Percentiles rank a stretch among this genome's conserved stretches.
These are phyloP conservation scores for Ochotona princeps DNA, from an alignment of 2,113 vertebrate genomes.

Conservation along the genomic window DNA sequence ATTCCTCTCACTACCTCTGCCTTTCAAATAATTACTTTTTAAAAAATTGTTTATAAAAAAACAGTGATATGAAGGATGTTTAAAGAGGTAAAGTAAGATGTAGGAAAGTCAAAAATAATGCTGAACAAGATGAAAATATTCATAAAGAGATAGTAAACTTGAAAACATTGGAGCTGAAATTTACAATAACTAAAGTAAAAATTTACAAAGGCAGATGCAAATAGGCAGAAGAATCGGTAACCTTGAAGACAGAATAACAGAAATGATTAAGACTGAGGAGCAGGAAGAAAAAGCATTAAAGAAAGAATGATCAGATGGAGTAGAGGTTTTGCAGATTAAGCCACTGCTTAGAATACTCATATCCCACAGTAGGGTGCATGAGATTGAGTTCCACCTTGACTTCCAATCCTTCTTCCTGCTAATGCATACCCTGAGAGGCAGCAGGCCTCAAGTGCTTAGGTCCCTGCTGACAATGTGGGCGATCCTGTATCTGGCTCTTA, in stretches of 20 bases:
- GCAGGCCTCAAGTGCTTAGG: too few species aligned
- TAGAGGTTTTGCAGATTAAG: too few species aligned
- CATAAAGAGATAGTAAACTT: not conserved
- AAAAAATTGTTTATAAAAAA: not conserved
- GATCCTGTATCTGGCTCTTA: too few species aligned
- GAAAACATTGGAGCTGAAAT: not conserved
- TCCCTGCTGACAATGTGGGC: too few species aligned
- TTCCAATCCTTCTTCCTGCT: too few species aligned
- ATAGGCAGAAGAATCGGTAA: not conserved
- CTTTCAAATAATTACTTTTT: too few species aligned
- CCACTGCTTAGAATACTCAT: too few species aligned
- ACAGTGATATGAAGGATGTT: not conserved
- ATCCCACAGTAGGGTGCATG: too few species aligned
- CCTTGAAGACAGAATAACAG: not conserved
- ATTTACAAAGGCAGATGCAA: not conserved
- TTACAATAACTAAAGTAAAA: not conserved
- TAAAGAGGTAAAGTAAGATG: not conserved
- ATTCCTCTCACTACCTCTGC: too few species aligned
- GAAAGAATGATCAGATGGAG: not conserved
- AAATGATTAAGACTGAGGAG: not conserved
- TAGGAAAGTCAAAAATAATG: not conserved
- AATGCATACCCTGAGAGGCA: too few species aligned
- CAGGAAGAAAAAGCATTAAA: not conserved
- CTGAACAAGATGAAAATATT: not conserved
- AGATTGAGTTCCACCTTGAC: too few species aligned